A percentile compares a stretch with the other conserved stretches of the same genome.
Conservation (phyloP, 2,113 vertebrate species). For the Chionis minor region DNA sequence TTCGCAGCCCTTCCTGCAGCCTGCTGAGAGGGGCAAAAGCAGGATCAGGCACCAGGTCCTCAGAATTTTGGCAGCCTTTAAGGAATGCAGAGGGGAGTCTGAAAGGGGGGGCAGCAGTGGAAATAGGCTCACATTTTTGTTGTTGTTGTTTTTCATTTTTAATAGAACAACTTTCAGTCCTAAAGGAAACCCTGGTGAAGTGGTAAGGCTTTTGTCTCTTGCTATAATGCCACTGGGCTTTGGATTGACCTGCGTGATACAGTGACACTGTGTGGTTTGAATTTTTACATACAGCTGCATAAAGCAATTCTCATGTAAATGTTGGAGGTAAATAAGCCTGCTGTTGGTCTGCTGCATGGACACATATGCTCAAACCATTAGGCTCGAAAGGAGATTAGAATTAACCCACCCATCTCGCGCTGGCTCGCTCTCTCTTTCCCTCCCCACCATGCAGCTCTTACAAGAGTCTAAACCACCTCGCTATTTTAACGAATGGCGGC, state of each 20-base stretch:
- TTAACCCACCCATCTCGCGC: constrained; percentile 37
- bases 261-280: constrained; percentile 70
- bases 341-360: constrained; percentile 69
- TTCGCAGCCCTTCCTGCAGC: not conserved
- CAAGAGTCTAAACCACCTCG: not conserved
- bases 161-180: constrained; percentile 28
- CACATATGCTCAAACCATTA: constrained; percentile 70
- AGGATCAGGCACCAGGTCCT: not conserved
- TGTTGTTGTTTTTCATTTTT: constrained; percentile 33
- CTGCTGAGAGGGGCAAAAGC: not conserved
- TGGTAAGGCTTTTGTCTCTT: constrained; percentile 67
- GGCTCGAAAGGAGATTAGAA: constrained; percentile 67
- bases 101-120: not conserved
- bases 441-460: not conserved
- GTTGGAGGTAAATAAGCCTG: constrained; percentile 72
- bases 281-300: constrained; percentile 82
- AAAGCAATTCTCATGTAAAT: constrained; percentile 80
- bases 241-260: constrained; percentile 64
- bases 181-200: constrained; percentile 23
- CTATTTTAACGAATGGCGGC: not conserved
- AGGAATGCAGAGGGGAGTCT: not conserved
- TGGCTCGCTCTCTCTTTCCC: not conserved
- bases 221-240: constrained; percentile 64
- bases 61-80: not conserved
- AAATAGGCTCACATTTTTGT: not conserved